Percentiles rank a stretch among this genome's conserved stretches.
Evolutionary conservation across 1,140 invertebrate species (phyloP).

Genomic region (Drosophila kohkoa): DNA sequence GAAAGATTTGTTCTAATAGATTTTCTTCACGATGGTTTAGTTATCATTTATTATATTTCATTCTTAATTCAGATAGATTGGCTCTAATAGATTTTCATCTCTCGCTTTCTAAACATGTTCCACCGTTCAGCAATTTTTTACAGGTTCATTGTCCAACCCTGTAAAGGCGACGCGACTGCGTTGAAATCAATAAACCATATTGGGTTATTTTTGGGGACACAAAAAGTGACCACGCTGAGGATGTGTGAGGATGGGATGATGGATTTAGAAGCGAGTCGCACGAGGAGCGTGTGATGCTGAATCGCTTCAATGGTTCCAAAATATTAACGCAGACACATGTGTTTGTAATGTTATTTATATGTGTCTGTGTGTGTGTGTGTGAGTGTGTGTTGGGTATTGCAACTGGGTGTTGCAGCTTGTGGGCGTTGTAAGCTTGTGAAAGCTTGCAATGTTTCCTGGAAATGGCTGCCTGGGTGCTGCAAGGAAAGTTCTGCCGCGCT

Average conservation of each 20-base stretch:
- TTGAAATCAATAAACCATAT: conserved; percentile 57
- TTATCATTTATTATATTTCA: too few species aligned
- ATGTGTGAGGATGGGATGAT: not conserved
- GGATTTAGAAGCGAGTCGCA: conserved; percentile 21
- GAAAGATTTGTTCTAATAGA: too few species aligned
- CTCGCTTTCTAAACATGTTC: not conserved
- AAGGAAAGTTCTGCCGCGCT: not conserved
- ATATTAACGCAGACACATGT: conserved; percentile 2
- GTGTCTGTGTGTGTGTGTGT: not conserved
- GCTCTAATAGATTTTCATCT: not conserved
- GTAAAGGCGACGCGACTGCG: conserved; percentile 2
- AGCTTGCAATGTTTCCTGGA: conserved; percentile 43
- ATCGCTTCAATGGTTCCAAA: conserved; percentile 38
- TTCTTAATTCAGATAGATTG: too few species aligned
- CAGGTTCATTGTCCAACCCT: conserved; percentile 31
- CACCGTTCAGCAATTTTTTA: not conserved
- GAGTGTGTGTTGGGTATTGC: conserved; percentile 7
- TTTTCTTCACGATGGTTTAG: too few species aligned
- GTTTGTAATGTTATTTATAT: not conserved
- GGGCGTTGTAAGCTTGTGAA: conserved; percentile 28
- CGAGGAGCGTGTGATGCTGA: conserved; percentile 24
- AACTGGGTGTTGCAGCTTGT: conserved; percentile 11
- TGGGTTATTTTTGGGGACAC: conserved; percentile 55
- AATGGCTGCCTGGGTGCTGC: conserved; percentile 35
- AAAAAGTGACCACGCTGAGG: conserved; percentile 27